Evolutionary conservation across 2,113 vertebrate genomes (phyloP).

Genomic region (Ctenodactylus gundi): DNA sequence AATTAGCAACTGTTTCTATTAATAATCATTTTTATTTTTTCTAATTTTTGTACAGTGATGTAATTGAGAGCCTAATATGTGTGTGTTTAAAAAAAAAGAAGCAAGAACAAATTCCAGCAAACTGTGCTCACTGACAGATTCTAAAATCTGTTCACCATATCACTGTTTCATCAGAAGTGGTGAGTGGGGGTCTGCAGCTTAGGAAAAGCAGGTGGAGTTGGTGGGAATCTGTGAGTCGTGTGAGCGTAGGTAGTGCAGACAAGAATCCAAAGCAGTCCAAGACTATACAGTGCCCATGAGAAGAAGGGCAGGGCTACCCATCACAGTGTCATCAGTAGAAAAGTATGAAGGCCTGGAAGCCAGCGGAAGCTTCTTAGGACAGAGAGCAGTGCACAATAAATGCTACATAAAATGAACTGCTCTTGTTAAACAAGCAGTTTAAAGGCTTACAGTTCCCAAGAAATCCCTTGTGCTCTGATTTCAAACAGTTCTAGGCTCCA

Average conservation of each 20-base stretch:
- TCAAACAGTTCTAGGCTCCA: background rate
- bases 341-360: background rate
- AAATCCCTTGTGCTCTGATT: background rate
- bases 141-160: background rate
- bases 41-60: background rate
- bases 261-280: background rate
- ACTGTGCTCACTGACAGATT: too few species aligned
- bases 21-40: background rate
- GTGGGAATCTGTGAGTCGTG: background rate
- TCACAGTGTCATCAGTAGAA: background rate
- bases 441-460: background rate
- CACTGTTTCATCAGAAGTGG: too few species aligned
- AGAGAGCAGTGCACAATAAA: background rate
- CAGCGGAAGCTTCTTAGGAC: background rate
- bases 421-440: background rate
- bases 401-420: background rate
- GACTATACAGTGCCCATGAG: fast-evolving
- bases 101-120: too few species aligned
- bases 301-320: background rate
- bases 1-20: background rate
- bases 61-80: background rate
- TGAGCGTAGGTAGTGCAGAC: background rate
- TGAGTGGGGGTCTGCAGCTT: background rate
- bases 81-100: too few species aligned
- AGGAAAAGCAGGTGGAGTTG: background rate